A percentile compares a stretch with the other conserved stretches of the same genome.
phyloP scores from a whole-genome alignment of 1,140 invertebrate species.

The Teleopsis dalmanni region DNA sequence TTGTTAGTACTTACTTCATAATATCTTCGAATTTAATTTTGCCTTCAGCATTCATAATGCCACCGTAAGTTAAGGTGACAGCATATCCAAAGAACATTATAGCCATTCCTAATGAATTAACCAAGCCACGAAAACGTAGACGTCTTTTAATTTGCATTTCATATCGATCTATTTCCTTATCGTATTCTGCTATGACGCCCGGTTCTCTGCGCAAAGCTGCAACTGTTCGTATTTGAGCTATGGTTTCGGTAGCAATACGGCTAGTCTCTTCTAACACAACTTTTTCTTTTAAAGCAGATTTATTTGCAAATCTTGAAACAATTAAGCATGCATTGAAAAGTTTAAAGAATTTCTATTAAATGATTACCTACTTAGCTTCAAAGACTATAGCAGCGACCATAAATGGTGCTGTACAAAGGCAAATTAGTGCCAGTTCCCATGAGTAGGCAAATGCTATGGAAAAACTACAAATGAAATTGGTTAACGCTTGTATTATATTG shows the following conservation, averaged over 20 bases:
- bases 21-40: constrained; percentile 51
- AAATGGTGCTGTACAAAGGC: constrained; percentile 67
- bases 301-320: constrained; percentile 48
- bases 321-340: too few relatives aligned
- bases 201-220: constrained; percentile 51
- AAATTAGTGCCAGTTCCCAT: constrained; percentile 73
- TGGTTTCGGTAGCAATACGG: constrained; percentile 68
- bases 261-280: constrained; percentile 57
- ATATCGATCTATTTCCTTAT: constrained; percentile 50
- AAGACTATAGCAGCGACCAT: constrained; percentile 68
- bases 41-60: constrained; percentile 56
- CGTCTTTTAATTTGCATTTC: constrained; percentile 51
- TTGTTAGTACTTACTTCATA: constrained; percentile 57
- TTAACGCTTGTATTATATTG: constrained; percentile 67
- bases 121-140: constrained; percentile 62
- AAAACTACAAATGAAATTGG: constrained; percentile 64
- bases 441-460: constrained; percentile 67
- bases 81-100: constrained; percentile 78
- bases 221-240: constrained; percentile 68
- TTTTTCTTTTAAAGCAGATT: constrained; percentile 56
- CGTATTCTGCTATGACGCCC: constrained; percentile 52
- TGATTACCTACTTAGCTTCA: constrained; percentile 54
- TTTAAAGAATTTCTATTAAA: constrained; percentile 52
- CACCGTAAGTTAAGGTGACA: constrained; percentile 73
- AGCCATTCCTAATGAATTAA: constrained; percentile 73